A percentile compares a stretch with the other conserved stretches of the same genome.
phyloP scores from a whole-genome alignment of 1,140 invertebrate species.

The Lucilia cuprina region DNA sequence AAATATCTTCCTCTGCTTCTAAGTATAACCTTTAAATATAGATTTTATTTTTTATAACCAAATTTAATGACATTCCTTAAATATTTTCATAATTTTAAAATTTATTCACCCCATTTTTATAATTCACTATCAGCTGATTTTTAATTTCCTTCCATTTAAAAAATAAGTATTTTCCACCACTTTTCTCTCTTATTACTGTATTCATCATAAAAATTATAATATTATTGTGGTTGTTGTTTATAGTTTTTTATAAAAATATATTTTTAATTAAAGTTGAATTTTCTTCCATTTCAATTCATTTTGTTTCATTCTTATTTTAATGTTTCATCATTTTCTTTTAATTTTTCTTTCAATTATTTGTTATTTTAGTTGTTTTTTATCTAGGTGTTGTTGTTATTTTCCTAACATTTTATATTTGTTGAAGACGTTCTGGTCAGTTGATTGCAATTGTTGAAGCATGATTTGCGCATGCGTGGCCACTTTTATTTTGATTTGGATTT shows the following conservation, averaged over 20 bases:
- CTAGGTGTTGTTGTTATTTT: too few relatives aligned
- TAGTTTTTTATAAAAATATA: not conserved
- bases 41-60: too few relatives aligned
- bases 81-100: too few relatives aligned
- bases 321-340: conserved; percentile 4
- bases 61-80: too few relatives aligned
- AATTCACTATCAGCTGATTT: too few relatives aligned
- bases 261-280: not conserved
- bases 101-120: too few relatives aligned
- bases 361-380: not conserved
- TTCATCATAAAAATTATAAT: too few relatives aligned
- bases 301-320: not conserved
- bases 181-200: too few relatives aligned
- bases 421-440: conserved; percentile 2
- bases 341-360: not conserved
- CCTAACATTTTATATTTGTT: not conserved
- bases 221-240: not conserved
- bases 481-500: not conserved
- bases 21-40: too few relatives aligned
- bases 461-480: not conserved
- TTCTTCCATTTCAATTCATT: not conserved
- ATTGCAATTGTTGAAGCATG: not conserved
- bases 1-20: too few relatives aligned
- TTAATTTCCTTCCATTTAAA: too few relatives aligned
- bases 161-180: too few relatives aligned